Evolutionary conservation across 2,888 invertebrate genomes (phyloP).

Genomic region (Altica lythri): DNA sequence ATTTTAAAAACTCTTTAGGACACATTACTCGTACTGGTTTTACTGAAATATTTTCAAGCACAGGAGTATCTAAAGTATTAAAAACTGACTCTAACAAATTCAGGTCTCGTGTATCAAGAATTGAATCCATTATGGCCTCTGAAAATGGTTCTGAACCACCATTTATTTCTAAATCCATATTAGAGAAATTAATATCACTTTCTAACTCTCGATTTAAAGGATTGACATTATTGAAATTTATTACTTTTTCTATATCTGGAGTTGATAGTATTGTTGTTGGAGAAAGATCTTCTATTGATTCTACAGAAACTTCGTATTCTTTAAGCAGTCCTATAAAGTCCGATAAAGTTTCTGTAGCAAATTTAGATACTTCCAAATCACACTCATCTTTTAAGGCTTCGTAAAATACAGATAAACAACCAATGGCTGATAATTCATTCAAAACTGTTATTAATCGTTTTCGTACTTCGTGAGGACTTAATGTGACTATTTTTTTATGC

Average conservation of each 20-base stretch:
- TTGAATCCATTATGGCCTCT: slow-evolving; percentile 64
- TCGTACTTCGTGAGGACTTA: slow-evolving; percentile 70
- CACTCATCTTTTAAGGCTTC: slow-evolving; percentile 70
- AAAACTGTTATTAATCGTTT: slow-evolving; percentile 68
- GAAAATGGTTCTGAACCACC: slow-evolving; percentile 51
- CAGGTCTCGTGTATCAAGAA: slow-evolving; percentile 66
- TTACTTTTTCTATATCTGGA: background rate
- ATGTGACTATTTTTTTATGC: slow-evolving; percentile 74
- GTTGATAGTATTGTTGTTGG: slow-evolving; percentile 30
- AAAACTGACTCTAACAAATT: slow-evolving; percentile 67
- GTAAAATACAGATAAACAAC: slow-evolving; percentile 72
- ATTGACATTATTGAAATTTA: background rate
- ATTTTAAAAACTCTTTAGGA: slow-evolving; percentile 66
- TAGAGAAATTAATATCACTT: too few species aligned
- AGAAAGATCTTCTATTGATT: slow-evolving; percentile 42
- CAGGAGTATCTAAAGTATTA: slow-evolving; percentile 53
- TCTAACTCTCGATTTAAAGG: too few species aligned
- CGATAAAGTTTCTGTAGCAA: slow-evolving; percentile 62
- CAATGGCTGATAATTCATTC: slow-evolving; percentile 68
- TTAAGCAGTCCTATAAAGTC: slow-evolving; percentile 62
- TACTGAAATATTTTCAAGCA: slow-evolving; percentile 44
- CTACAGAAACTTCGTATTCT: slow-evolving; percentile 60
- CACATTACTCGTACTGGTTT: slow-evolving; percentile 57
- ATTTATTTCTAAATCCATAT: background rate
- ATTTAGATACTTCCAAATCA: slow-evolving; percentile 72